A percentile compares a stretch with the other conserved stretches of the same genome.
Evolutionary conservation across 2,797 vertebrate genomes (phyloP).

Genomic region (Sebastes matsubarae): DNA sequence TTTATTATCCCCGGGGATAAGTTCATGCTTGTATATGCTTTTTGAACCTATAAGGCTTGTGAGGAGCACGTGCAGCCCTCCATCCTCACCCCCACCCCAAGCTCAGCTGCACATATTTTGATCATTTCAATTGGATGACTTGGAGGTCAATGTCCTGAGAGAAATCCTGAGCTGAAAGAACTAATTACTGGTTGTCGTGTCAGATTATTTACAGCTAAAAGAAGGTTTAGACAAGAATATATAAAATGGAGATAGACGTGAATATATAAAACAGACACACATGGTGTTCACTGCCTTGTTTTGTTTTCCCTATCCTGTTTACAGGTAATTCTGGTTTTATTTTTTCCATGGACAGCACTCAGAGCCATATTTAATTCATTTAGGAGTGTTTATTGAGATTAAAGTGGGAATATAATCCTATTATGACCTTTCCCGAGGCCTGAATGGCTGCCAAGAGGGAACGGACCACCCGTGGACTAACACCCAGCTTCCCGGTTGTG

Average conservation of each 20-base stretch:
- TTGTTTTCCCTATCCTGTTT: conserved; percentile 22
- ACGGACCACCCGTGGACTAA: conserved; percentile 44
- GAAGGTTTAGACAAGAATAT: neutral
- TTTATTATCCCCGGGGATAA: too few relatives aligned
- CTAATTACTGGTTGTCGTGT: neutral
- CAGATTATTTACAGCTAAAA: neutral
- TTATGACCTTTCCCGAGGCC: conserved; percentile 45
- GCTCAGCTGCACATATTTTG: neutral
- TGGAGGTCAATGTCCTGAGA: neutral
- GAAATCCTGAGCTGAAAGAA: neutral
- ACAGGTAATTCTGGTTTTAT: conserved; percentile 17
- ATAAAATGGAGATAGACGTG: neutral
- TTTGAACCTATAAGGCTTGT: neutral
- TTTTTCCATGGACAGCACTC: conserved; percentile 15
- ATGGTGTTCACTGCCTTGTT: neutral
- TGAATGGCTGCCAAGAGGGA: conserved; percentile 44
- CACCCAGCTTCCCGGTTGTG: conserved; percentile 25
- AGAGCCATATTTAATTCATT: conserved; percentile 57
- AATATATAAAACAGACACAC: neutral
- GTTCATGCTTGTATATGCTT: neutral
- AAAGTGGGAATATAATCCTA: conserved; percentile 70
- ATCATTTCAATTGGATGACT: conserved; percentile 3
- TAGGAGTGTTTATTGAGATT: conserved; percentile 71
- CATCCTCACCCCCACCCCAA: neutral
- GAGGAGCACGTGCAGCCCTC: neutral